Evolutionary conservation across 2,113 vertebrate genomes (phyloP), one percentile per base, ranked within the genome.

Genomic region (Oncorhynchus keta): DNA sequence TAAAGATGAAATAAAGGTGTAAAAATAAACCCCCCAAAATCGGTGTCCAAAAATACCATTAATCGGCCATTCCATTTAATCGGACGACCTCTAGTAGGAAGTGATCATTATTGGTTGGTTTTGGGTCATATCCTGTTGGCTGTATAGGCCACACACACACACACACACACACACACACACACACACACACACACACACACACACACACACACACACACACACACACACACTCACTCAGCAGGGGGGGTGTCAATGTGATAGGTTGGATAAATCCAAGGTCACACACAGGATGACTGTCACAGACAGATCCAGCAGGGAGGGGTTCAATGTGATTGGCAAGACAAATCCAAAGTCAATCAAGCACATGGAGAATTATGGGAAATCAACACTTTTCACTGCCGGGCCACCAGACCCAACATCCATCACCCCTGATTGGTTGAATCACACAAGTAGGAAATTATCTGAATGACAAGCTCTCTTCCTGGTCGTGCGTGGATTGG

Each of bases 301-400:
- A 61, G 26, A 73, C 71, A 32, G 1, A 73, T 5, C 18, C 6
- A 55, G 30, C 6, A 28, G 32, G 24, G 61, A 5, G 18, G 24
- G 48, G 12, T 78, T 87, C 82, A 20, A 81, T 86, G 35, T 66
- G 61, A 32, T 32, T 24, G 74, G 55, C 77, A 61, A 68, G 71
- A 66, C 73, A 75, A 80, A 45, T 71, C 20, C 78, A 78, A 55
- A 72, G 32, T 39, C 83, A 78, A 72, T 61, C 74, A 84, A 68
- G 72, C 73, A 3, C 13, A 64, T 69, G 51, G 67, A 62, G 76
- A 48, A 75, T 74, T 75, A 72, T 84, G 65, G 65, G 79, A 79
- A 76, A 72, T 74, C 71, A 39, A 74, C 35, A 72, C 1, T 28
- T 39, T 88, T 90, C 91, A 3, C 88, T 89, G 51, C 26, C 18